These are phyloP conservation scores for Callospermophilus lateralis DNA, from an alignment of 2,113 vertebrate species.

Conservation along the genomic window DNA sequence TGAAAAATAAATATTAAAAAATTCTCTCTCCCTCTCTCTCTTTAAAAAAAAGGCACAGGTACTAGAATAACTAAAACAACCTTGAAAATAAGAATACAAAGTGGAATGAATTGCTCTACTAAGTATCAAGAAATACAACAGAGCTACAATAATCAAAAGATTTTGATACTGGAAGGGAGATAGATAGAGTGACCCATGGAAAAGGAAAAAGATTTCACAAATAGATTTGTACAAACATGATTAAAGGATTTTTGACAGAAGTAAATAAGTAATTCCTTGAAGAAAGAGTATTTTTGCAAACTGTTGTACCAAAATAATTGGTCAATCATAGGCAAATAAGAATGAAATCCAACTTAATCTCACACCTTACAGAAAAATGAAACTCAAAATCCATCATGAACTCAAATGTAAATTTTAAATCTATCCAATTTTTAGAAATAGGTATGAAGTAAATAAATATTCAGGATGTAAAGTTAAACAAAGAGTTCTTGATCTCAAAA, in stretches of 20 bases:
- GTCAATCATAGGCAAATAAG: background rate
- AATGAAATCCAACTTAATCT: background rate
- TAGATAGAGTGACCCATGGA: fast-evolving
- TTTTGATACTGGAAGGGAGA: background rate
- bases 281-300: background rate
- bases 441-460: background rate
- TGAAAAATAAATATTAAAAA: too few relatives aligned
- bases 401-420: background rate
- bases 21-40: too few relatives aligned
- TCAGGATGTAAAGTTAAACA: background rate
- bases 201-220: background rate
- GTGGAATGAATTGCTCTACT: background rate
- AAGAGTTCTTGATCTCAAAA: background rate
- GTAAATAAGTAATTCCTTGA: background rate
- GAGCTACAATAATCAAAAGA: background rate
- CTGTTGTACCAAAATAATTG: background rate
- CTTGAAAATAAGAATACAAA: background rate
- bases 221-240: fast-evolving
- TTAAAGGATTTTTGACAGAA: background rate
- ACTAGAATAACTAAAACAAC: background rate
- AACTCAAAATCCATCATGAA: background rate
- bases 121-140: background rate
- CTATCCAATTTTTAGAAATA: background rate
- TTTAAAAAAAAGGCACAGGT: background rate
- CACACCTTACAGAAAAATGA: background rate